Base-by-base conservation (phyloP, 2,113 vertebrate species). In the Gymnorhina tibicen region DNA sequence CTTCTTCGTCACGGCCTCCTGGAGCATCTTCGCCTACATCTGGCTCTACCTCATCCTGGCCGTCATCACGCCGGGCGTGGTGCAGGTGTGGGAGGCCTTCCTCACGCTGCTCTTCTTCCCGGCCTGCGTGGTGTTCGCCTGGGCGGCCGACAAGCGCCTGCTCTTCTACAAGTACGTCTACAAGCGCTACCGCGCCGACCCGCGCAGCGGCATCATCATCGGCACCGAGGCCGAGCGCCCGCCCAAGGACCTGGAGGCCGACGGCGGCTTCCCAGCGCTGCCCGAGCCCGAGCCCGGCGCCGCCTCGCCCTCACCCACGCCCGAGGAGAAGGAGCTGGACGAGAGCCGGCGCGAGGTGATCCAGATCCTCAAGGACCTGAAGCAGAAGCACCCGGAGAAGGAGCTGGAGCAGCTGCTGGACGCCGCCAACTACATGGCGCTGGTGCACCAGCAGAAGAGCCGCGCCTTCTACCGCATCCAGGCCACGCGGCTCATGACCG, bases 1-100 rank as follows among this genome's bases (percentile, higher is more conserved):
- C 67, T 99, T 99, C 97, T 99, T 99, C 42, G 99, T 99, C 97
- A 99, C 99, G 0, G 99, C 99, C 50, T 98, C 99, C 5, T 99
- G 99, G 99, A 99, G 99, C 94, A 99, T 99, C 98, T 99, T 99
- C 26, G 99, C 99, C 83, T 99, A 99, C 87, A 98, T 99, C 75
- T 99, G 99, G 99, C 98, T 99, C 60, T 99, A 99, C 97, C 98
- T 99, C 58, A 99, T 99, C 98, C 97, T 99, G 32, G 98, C 99
- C 0, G 98, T 99, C 87, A 99, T 99, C 70, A 98, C 99, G 3
- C 99, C 99, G 0, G 99, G 99, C 1, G 97, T 99, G 24, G 99
- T 99, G 77, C 98, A 99, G 98, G 98, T 99, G 24, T 99, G 99
- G 99, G 99, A 99, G 82, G 99, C 98, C 1, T 97, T 99, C 69